These are phyloP conservation scores for Chaenogobius annularis DNA, from an alignment of 2,113 vertebrate genomes.

Conservation along the genomic window DNA sequence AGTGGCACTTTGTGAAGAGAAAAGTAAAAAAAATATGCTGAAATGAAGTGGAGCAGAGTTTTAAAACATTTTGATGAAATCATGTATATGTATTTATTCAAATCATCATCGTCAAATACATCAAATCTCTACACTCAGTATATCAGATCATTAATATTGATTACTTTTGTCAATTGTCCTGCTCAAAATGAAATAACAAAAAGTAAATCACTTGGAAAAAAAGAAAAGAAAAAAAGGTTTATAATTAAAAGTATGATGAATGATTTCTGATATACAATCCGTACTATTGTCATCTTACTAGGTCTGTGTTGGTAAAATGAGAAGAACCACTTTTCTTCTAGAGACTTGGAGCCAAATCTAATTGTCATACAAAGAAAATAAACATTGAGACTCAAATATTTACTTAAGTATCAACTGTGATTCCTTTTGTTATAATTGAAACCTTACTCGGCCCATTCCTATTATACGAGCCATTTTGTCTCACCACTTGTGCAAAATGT, in stretches of 20 bases:
- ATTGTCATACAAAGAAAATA: slow-evolving; percentile 8
- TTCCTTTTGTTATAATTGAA: slow-evolving; percentile 4
- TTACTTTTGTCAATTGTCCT: neutral
- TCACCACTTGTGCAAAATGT: slow-evolving; percentile 12
- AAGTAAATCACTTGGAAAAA: neutral
- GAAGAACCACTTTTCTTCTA: neutral
- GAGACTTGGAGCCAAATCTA: slow-evolving; percentile 2
- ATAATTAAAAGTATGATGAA: neutral
- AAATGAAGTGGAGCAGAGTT: neutral
- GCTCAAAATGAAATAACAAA: neutral
- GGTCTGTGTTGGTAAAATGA: neutral
- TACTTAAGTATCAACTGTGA: slow-evolving; percentile 16
- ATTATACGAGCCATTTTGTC: slow-evolving; percentile 11
- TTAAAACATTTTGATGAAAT: too few relatives aligned
- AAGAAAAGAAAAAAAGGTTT: too few relatives aligned
- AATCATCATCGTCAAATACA: too few relatives aligned
- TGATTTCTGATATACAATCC: neutral
- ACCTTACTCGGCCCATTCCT: slow-evolving; percentile 7
- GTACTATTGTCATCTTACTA: neutral
- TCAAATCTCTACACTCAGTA: too few relatives aligned
- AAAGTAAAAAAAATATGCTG: too few relatives aligned
- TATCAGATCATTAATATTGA: too few relatives aligned
- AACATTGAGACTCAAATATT: slow-evolving; percentile 9
- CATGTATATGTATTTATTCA: too few relatives aligned
- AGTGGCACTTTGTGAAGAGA: too few relatives aligned